Conservation (phyloP, 2,113 vertebrate genomes). For the Ptychochromis oligacanthus region DNA sequence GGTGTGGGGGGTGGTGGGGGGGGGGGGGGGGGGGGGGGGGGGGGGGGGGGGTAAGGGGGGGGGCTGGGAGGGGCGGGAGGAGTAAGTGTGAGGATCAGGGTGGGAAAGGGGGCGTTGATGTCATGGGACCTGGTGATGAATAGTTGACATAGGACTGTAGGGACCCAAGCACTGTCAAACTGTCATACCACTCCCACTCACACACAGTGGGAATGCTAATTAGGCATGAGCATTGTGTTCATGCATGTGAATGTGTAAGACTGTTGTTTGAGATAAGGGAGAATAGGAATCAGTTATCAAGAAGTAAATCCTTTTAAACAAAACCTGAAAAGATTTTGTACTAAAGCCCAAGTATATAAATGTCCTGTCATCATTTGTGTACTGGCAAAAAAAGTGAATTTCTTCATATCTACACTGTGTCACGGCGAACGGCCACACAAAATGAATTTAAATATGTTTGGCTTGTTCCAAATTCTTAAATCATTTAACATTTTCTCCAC, state of each 20-base stretch:
- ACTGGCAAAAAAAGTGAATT: too few species aligned
- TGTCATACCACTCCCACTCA: constrained; percentile 60
- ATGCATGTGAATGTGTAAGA: background rate
- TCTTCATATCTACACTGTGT: too few species aligned
- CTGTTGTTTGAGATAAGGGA: background rate
- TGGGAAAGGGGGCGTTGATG: constrained; percentile 19
- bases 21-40: too few species aligned
- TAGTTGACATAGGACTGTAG: constrained; percentile 56
- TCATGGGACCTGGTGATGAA: constrained; percentile 60
- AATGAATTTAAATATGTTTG: background rate
- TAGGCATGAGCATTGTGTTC: constrained; percentile 7
- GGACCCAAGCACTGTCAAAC: constrained; percentile 59
- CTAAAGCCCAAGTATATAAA: background rate
- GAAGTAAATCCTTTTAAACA: background rate
- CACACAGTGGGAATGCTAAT: constrained; percentile 59
- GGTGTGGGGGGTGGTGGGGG: too few species aligned
- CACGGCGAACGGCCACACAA: background rate
- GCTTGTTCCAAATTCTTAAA: background rate
- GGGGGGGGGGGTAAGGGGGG: background rate
- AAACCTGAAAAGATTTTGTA: background rate
- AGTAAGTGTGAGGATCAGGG: constrained; percentile 10
- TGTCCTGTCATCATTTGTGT: background rate
- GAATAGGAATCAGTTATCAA: background rate
- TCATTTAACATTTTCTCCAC: background rate
- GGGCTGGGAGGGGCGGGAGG: background rate